phyloP scores from a whole-genome alignment of 2,888 invertebrate species.

The Electrophaes corylata region DNA sequence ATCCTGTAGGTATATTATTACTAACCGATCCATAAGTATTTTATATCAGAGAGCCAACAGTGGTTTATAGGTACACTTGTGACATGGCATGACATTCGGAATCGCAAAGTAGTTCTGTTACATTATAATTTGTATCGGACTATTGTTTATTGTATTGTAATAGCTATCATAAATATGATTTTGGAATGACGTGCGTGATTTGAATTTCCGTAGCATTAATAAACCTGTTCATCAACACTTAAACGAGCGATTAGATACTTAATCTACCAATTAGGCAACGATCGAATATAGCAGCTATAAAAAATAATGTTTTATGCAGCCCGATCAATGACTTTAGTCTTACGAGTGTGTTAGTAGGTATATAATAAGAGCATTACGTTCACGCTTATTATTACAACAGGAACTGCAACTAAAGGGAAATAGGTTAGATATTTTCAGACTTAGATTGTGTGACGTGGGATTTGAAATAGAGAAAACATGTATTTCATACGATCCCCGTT shows the following conservation, averaged over 20 bases:
- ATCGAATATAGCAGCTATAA: no score
- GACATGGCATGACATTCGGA: constrained; percentile 11
- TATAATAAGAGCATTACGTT: no score
- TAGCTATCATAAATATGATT: constrained; percentile 13
- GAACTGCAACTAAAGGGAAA: constrained; percentile 7
- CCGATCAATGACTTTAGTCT: no score
- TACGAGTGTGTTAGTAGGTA: no score
- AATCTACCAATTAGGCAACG: background rate
- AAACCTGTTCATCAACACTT: background rate
- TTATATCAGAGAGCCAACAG: constrained; percentile 28
- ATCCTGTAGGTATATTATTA: no score
- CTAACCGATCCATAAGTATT: background rate
- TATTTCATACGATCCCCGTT: background rate
- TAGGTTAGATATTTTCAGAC: constrained; percentile 22
- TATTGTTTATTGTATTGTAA: constrained; percentile 38
- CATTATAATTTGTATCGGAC: constrained; percentile 18
- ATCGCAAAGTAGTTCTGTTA: constrained; percentile 16
- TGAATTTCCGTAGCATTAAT: constrained; percentile 6
- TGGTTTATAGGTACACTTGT: constrained; percentile 9
- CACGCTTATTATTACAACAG: background rate
- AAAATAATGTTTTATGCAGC: no score
- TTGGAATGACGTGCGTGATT: constrained; percentile 20
- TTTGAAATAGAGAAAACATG: background rate
- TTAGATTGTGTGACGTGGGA: constrained; percentile 12
- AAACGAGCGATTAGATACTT: background rate